A percentile compares a stretch with the other conserved stretches of the same genome.
Evolutionary conservation across 2,888 invertebrate species (phyloP).

Genomic region (Callyntrura sp.): DNA sequence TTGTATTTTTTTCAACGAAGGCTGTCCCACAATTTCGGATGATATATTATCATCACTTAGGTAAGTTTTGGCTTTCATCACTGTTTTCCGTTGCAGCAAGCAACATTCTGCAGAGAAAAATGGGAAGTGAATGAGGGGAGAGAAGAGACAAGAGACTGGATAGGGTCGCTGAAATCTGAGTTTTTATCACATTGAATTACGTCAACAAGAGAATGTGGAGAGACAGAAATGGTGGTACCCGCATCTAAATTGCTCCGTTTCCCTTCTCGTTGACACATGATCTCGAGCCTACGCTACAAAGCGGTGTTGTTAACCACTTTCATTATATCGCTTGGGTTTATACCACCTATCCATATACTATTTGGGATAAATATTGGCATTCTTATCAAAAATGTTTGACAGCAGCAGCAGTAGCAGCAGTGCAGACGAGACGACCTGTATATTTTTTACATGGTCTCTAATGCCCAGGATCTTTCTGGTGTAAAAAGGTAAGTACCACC

Average conservation of each 20-base stretch:
- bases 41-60: conserved; percentile 69
- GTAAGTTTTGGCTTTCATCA: conserved; percentile 48
- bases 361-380: neutral
- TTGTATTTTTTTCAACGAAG: conserved; percentile 13
- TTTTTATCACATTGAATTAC: conserved; percentile 69
- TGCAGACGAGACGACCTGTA: neutral
- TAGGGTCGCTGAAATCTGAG: conserved; percentile 56
- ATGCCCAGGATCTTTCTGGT: neutral
- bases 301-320: neutral
- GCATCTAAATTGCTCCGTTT: conserved; percentile 42
- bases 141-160: neutral
- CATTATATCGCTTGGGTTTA: neutral
- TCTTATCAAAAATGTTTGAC: conserved; percentile 10
- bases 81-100: neutral
- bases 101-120: conserved; percentile 26
- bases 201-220: conserved; percentile 36
- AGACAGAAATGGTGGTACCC: conserved; percentile 42
- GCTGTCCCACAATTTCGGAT: conserved; percentile 36
- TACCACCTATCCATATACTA: neutral
- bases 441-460: neutral
- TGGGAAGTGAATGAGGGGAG: conserved; percentile 51
- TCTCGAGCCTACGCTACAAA: conserved; percentile 42
- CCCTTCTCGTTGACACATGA: conserved; percentile 62
- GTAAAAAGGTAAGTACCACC: neutral
- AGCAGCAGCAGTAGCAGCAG: neutral